phyloP scores from a whole-genome alignment of 2,888 invertebrate genomes.

The Macrosiphum euphorbiae region DNA sequence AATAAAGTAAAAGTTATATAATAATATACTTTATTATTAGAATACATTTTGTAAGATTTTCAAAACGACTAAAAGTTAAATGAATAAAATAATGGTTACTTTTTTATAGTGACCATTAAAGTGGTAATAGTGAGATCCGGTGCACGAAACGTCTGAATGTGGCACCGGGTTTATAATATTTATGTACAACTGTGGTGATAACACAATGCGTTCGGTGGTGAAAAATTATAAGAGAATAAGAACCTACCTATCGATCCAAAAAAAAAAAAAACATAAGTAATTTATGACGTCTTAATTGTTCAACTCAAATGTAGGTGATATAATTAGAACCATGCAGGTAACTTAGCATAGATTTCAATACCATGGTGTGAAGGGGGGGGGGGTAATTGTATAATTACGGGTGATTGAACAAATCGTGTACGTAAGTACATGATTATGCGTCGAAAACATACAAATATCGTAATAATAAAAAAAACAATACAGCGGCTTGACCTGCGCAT shows the following conservation, averaged over 20 bases:
- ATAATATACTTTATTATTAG: background rate
- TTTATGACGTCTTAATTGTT: no score
- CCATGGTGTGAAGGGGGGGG: rapidly evolving
- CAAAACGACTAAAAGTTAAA: background rate
- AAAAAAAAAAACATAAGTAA: background rate
- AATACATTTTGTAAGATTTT: background rate
- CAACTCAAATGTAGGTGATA: background rate
- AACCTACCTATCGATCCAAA: background rate
- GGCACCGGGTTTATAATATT: background rate
- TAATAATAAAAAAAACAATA: background rate
- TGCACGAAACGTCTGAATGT: background rate
- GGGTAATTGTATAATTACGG: background rate
- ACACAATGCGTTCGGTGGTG: background rate
- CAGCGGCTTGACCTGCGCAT: background rate
- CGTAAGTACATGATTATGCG: background rate
- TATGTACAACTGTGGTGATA: background rate
- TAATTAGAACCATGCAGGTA: no score
- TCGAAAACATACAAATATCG: background rate
- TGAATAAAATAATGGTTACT: background rate
- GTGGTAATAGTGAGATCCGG: background rate
- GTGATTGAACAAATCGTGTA: no score
- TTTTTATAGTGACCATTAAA: background rate
- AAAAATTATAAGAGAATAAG: background rate
- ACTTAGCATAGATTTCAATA: background rate
- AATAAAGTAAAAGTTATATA: background rate